Evolutionary conservation across 2,888 invertebrate species (phyloP), one percentile per base, ranked within the genome.

Genomic region (Poecilus cupreus): DNA sequence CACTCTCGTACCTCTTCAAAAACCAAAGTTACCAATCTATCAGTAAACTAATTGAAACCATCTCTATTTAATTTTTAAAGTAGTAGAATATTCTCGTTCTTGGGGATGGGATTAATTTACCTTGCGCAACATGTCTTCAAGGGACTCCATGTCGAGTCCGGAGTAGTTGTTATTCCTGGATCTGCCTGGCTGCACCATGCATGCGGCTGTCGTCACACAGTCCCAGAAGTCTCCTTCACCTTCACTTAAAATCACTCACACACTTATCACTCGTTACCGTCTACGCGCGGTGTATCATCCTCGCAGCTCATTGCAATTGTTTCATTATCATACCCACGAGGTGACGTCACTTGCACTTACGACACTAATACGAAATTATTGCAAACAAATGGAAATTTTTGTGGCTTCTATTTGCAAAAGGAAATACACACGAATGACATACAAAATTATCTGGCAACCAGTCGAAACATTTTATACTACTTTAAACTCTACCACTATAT

Each of bases 51-150:
- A n/a, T n/a, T n/a, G n/a, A n/a, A n/a, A n/a, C n/a, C n/a, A n/a
- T n/a, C n/a, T n/a, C n/a, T n/a, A n/a, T n/a, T n/a, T n/a, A n/a
- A n/a, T n/a, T n/a, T n/a, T n/a, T n/a, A n/a, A n/a, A n/a, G n/a
- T n/a, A n/a, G n/a, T n/a, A n/a, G n/a, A n/a, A n/a, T n/a, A n/a
- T n/a, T n/a, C n/a, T n/a, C n/a, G n/a, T n/a, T n/a, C n/a, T n/a
- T n/a, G n/a, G n/a, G n/a, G n/a, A n/a, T n/a, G n/a, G n/a, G n/a
- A 18, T 54, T 20, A 3, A 51, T 88, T 91, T 91, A 94, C 94
- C 94, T 94, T 94, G 88, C 93, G 92, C 88, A 94, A 92, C 93
- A 94, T 94, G 90, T 94, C 94, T 89, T 94, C 94, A 86, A 94
- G 91, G 86, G 94, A 94, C 87, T 94, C 94, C 92, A 94, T 94